Evolutionary conservation across 2,797 vertebrate genomes (phyloP).

Genomic region (Esox lucius): DNA sequence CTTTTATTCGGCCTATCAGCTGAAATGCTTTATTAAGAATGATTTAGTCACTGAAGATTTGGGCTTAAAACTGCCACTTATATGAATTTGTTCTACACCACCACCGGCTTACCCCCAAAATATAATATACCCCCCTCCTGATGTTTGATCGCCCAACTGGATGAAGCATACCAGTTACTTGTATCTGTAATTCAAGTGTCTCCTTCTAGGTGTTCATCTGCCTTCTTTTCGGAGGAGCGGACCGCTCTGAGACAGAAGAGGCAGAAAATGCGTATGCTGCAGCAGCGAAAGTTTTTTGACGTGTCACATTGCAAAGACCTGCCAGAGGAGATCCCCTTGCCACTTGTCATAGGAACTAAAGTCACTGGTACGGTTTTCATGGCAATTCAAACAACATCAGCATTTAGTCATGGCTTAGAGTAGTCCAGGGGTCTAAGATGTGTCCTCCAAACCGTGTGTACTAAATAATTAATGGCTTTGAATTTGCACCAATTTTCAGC

Average conservation of each 20-base stretch:
- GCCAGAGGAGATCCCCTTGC: constrained; percentile 95
- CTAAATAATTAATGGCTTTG: no score
- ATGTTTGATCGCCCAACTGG: no score
- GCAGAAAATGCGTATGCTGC: constrained; percentile 94
- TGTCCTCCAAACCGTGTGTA: no score
- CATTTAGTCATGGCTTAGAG: neutral
- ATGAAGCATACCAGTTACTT: no score
- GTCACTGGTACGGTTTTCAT: constrained; percentile 76
- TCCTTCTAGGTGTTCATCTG: constrained; percentile 89
- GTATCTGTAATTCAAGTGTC: neutral
- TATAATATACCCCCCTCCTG: no score
- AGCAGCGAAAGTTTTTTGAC: constrained; percentile 94
- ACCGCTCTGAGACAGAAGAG: constrained; percentile 92
- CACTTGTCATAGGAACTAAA: constrained; percentile 97
- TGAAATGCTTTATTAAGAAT: no score
- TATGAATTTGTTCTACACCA: no score
- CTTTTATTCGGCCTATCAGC: neutral
- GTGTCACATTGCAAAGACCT: constrained; percentile 97
- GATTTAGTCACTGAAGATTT: no score
- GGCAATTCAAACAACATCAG: neutral
- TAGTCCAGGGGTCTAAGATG: no score
- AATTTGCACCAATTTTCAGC: no score
- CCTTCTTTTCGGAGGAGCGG: constrained; percentile 96
- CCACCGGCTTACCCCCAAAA: no score
- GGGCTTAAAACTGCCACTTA: no score